These are phyloP conservation scores for Rhimphoctona megacephalus DNA, from an alignment of 2,888 invertebrate species.

Conservation along the genomic window DNA sequence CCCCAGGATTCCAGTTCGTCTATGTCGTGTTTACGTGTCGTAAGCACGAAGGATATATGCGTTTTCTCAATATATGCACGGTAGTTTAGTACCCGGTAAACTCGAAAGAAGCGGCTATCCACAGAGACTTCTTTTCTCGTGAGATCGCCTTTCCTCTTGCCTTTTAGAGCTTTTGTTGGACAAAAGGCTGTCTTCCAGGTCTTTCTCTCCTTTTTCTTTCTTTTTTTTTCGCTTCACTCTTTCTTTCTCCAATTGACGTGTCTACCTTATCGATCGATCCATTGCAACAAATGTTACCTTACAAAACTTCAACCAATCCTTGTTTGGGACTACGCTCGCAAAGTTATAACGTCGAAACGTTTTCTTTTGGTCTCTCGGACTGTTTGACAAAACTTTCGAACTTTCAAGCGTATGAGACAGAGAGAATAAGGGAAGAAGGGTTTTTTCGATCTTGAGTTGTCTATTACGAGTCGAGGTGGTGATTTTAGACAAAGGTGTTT, in stretches of 20 bases:
- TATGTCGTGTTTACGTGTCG: conserved; percentile 1
- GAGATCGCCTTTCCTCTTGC: conserved; percentile 53
- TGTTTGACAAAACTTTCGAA: conserved; percentile 37
- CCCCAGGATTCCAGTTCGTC: conserved; percentile 35
- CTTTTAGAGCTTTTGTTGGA: conserved; percentile 54
- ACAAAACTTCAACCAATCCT: conserved; percentile 36
- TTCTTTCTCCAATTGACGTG: conserved; percentile 55
- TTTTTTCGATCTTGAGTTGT: not conserved
- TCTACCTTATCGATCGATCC: conserved; percentile 64
- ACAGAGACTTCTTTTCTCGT: conserved; percentile 30
- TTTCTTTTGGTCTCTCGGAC: conserved; percentile 16
- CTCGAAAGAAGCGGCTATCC: conserved; percentile 33
- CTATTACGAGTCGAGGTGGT: too few species aligned
- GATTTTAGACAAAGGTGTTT: too few species aligned
- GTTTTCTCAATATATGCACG: conserved; percentile 14
- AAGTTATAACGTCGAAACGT: conserved; percentile 25
- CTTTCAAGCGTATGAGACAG: not conserved
- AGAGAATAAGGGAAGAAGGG: not conserved
- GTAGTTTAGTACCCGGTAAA: conserved; percentile 23
- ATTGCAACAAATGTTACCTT: conserved; percentile 1
- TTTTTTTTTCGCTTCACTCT: conserved; percentile 25
- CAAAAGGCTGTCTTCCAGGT: conserved; percentile 45
- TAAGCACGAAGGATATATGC: conserved; percentile 5
- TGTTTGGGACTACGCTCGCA: conserved; percentile 48
- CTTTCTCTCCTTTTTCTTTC: not conserved